Evolutionary conservation across 2,888 invertebrate species (phyloP).

Genomic region (Drosophila conformis): DNA sequence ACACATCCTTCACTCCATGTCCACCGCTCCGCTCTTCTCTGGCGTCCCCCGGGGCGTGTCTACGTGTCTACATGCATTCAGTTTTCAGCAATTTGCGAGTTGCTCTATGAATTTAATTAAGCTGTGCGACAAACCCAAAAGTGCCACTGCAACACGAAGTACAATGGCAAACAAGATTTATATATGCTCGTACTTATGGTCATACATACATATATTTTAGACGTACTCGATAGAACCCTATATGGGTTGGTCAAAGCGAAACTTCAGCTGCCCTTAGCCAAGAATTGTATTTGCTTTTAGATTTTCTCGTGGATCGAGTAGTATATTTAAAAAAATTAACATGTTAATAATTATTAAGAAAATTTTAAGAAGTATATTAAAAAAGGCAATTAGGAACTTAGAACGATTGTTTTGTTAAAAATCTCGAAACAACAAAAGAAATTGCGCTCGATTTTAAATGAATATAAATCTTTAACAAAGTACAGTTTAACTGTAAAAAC

Average conservation of each 20-base stretch:
- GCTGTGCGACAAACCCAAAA: slow-evolving; percentile 66
- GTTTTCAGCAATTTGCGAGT: slow-evolving; percentile 29
- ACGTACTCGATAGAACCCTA: not conserved
- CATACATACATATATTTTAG: not conserved
- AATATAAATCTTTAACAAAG: not conserved
- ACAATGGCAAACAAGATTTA: slow-evolving; percentile 33
- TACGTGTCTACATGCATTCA: slow-evolving; percentile 28
- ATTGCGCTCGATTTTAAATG: not conserved
- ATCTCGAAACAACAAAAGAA: not conserved
- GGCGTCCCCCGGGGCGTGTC: slow-evolving; percentile 45
- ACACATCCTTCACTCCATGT: slow-evolving; percentile 19
- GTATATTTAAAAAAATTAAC: not conserved
- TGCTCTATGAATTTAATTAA: slow-evolving; percentile 74
- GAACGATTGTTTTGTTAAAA: not conserved
- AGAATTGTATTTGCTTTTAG: not conserved
- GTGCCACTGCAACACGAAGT: slow-evolving; percentile 35
- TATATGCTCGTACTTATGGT: slow-evolving; percentile 5
- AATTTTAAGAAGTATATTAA: not conserved
- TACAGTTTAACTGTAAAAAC: not conserved
- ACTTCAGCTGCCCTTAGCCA: not conserved
- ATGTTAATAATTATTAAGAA: not conserved
- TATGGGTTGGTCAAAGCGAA: not conserved
- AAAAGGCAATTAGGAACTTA: not conserved
- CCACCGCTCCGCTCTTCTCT: not conserved
- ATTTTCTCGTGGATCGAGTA: not conserved